Base-by-base conservation (phyloP, 2,888 invertebrate genomes). In the Scaptomyza caliginosa region DNA sequence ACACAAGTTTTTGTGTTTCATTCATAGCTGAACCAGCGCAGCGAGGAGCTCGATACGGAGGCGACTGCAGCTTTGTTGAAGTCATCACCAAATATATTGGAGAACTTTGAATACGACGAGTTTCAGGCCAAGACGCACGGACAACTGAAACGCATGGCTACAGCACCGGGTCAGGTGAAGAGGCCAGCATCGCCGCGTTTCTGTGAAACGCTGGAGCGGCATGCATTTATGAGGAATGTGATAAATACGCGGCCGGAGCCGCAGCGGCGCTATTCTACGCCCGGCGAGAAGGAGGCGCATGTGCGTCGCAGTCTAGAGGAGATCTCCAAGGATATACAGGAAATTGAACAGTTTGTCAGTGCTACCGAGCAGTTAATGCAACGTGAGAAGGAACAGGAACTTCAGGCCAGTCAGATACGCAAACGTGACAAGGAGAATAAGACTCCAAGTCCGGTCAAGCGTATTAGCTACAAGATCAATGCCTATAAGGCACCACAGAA, bases 281-380 rank as follows among this genome's bases (percentile, higher is more conserved):
- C 89, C 1, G 87, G 88, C 10, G 85, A 90, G 66, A 90, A 91
- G 60, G 90, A 91, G 65, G 89, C 89, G 0, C 82, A 88, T 16
- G 89, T 91, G 10, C 85, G 91, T 0, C 88, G 88, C 17, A 91
- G 91, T 68, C 77, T 92, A 34, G 92, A 92, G 55, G 92, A 92
- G 73, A 91, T 92, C 30, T 90, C 91, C 32, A 90, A 91, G 57
- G 92, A 92, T 40, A 89, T 92, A 8, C 88, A 90, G 50, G 91
- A 91, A 73, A 91, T 92, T 21, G 92, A 91, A 55, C 90, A 91
- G 59, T 91, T 91, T 52, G 80, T 92, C 3, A 90, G 89, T 7
- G 90, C 90, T 19, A 91, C 90, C 0, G 92, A 92, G 65, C 89
- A 90, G 62, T 68, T 91, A 17, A 74, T 92, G 54, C 86, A 88